Evolutionary conservation across 1,140 invertebrate species (phyloP).

Genomic region (Cardiocondyla obscurior): DNA sequence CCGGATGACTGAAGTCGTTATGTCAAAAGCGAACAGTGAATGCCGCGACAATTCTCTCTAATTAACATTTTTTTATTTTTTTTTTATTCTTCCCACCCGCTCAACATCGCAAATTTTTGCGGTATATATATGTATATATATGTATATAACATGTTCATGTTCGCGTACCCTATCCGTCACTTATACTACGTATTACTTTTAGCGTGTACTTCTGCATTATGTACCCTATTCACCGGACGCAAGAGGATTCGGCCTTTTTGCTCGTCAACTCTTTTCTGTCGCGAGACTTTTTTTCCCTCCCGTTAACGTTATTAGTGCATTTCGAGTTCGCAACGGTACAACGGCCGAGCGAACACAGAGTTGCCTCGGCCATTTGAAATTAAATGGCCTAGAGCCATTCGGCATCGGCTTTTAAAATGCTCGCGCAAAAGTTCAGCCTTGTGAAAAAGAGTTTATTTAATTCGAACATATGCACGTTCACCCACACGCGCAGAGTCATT

Average conservation of each 20-base stretch:
- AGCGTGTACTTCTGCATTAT: background rate
- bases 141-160: too few species aligned
- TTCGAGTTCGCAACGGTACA: constrained; percentile 19
- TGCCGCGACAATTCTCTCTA: background rate
- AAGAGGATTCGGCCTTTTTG: constrained; percentile 9
- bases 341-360: constrained; percentile 9
- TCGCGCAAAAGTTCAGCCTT: background rate
- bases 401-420: constrained; percentile 10
- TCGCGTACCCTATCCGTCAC: background rate
- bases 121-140: too few species aligned
- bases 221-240: background rate
- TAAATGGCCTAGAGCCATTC: constrained; percentile 33
- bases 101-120: background rate
- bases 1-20: background rate
- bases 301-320: constrained; percentile 44
- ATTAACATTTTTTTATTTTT: background rate
- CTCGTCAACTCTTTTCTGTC: background rate
- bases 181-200: background rate
- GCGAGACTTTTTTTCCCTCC: background rate
- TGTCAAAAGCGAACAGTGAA: background rate
- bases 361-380: constrained; percentile 13
- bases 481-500: background rate
- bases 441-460: constrained; percentile 8
- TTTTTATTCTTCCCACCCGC: too few species aligned
- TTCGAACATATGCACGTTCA: background rate